Percentiles rank a stretch among this genome's conserved stretches.
These are phyloP conservation scores for Zosterops lateralis DNA, from an alignment of 2,113 vertebrate species.

Conservation along the genomic window DNA sequence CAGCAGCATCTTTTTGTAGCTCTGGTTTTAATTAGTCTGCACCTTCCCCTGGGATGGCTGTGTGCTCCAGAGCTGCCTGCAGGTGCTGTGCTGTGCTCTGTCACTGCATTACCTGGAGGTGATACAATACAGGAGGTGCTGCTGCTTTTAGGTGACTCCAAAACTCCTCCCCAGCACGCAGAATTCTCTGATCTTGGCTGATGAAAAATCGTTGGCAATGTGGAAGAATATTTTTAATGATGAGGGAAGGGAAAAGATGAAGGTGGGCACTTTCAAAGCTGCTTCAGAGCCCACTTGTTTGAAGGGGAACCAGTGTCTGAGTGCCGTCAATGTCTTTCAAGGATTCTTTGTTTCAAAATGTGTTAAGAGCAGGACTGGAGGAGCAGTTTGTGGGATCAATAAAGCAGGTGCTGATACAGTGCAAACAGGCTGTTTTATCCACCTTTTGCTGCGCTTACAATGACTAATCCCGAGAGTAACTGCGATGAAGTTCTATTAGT, in stretches of 20 bases:
- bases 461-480: not conserved
- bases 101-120: not conserved
- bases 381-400: not conserved
- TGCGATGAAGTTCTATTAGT: not conserved
- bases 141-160: not conserved
- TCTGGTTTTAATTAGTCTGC: conserved; percentile 36
- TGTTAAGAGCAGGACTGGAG: not conserved
- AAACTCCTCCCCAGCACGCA: not conserved
- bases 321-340: not conserved
- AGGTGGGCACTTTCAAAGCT: not conserved
- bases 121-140: not conserved
- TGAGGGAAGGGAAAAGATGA: not conserved
- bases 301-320: not conserved
- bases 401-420: not conserved
- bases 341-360: not conserved
- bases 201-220: not conserved
- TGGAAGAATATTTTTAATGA: not conserved
- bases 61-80: conserved; percentile 17
- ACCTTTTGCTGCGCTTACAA: not conserved
- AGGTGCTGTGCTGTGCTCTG: not conserved
- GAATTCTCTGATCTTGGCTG: not conserved
- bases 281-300: not conserved
- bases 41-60: not conserved
- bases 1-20: conserved; percentile 38
- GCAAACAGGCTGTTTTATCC: not conserved